Conservation (phyloP, 2,888 invertebrate genomes). For the Argyresthia albistria region DNA sequence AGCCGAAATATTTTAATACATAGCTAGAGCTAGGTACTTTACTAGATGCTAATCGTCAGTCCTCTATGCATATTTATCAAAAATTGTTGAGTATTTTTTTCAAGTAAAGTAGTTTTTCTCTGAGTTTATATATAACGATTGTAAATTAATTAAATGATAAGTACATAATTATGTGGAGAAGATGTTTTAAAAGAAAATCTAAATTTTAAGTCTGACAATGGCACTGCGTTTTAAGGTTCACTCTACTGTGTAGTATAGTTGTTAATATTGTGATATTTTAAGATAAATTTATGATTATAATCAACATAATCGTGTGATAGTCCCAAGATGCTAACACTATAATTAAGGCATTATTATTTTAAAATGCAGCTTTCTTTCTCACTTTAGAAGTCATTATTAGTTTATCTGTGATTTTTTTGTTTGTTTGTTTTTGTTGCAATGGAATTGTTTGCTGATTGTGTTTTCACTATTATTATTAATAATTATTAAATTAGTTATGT, state of each 20-base stretch:
- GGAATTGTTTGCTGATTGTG: conserved; percentile 52
- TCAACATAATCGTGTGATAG: conserved; percentile 29
- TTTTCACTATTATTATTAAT: conserved; percentile 29
- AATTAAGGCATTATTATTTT: not conserved
- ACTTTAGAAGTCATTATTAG: conserved; percentile 30
- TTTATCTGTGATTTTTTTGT: conserved; percentile 52
- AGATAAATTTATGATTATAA: conserved; percentile 39
- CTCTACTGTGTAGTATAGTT: conserved; percentile 33
- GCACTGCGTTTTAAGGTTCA: conserved; percentile 19
- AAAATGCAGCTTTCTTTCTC: conserved; percentile 29
- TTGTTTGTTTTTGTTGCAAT: conserved; percentile 32
- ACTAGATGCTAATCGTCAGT: too few species aligned
- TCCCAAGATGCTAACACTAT: conserved; percentile 36
- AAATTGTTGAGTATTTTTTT: too few species aligned
- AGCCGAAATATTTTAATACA: too few species aligned
- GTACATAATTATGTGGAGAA: not conserved
- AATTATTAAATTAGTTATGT: conserved; percentile 8
- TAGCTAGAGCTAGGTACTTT: too few species aligned
- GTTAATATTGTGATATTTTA: conserved; percentile 68
- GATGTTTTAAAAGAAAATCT: conserved; percentile 1
- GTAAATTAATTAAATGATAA: too few species aligned
- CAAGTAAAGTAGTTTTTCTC: too few species aligned
- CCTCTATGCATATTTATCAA: too few species aligned
- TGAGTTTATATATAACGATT: too few species aligned
- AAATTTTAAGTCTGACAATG: conserved; percentile 12